These are phyloP conservation scores for Pachydiplax longipennis DNA, from an alignment of 2,888 invertebrate species.

Conservation along the genomic window DNA sequence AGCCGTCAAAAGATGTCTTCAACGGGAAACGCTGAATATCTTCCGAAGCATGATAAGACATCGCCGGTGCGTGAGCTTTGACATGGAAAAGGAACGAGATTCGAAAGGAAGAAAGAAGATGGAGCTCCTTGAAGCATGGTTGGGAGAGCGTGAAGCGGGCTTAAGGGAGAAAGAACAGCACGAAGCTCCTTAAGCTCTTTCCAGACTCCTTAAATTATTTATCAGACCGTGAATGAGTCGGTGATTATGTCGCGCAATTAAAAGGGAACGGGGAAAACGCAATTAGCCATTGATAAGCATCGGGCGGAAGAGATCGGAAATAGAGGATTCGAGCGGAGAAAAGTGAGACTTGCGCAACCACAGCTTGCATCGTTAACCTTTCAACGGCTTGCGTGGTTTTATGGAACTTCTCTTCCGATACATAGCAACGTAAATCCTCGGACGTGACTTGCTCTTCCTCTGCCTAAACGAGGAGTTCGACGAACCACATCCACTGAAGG, in stretches of 20 bases:
- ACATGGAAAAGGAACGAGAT: not conserved
- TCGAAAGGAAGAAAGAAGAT: not conserved
- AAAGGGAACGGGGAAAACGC: not conserved
- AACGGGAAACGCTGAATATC: not conserved
- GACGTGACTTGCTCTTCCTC: not conserved
- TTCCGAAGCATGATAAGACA: not conserved
- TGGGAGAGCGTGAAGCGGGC: conserved; percentile 11
- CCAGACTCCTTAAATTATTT: conserved; percentile 6
- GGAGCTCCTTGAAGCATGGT: not conserved
- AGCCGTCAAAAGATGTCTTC: not conserved
- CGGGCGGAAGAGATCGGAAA: not conserved
- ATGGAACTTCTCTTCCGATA: not conserved
- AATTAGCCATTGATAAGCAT: conserved; percentile 34
- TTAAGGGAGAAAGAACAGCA: not conserved
- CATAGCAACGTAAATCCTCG: not conserved
- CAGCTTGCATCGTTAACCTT: not conserved
- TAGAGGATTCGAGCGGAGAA: not conserved
- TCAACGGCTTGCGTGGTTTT: not conserved
- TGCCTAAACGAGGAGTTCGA: too few relatives aligned
- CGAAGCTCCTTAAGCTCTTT: not conserved
- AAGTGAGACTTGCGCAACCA: not conserved
- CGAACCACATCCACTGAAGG: too few relatives aligned
- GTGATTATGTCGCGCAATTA: conserved; percentile 11
- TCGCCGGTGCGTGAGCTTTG: not conserved
- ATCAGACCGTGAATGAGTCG: conserved; percentile 27